A percentile compares a stretch with the other conserved stretches of the same genome.
Conservation (phyloP, 1,140 invertebrate species). For the Lethrus apterus region DNA sequence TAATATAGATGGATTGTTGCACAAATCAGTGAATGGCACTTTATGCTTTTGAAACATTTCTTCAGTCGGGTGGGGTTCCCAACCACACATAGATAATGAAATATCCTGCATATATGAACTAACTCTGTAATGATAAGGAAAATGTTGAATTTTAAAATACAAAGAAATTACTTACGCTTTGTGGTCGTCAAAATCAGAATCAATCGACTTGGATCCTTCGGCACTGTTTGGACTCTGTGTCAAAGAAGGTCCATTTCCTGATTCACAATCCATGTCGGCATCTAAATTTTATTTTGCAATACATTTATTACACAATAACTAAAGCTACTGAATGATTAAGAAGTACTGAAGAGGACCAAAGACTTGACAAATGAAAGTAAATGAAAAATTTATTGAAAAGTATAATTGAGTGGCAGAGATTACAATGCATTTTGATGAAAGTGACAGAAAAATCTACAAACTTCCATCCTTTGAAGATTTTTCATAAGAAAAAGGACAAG, state of each 20-base stretch:
- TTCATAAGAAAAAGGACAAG: too few species aligned
- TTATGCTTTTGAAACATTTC: conserved; percentile 68
- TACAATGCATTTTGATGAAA: too few species aligned
- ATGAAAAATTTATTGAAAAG: too few species aligned
- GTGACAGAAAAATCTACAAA: too few species aligned
- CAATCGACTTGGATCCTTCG: conserved; percentile 69
- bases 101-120: conserved; percentile 52
- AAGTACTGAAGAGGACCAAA: too few species aligned
- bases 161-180: conserved; percentile 33
- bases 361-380: too few species aligned
- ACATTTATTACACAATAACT: neutral
- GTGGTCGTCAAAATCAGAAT: conserved; percentile 76
- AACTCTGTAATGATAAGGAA: conserved; percentile 18
- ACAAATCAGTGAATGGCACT: conserved; percentile 78
- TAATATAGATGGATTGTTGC: conserved; percentile 68
- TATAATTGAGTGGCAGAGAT: too few species aligned
- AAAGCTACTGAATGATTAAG: conserved; percentile 2
- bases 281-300: conserved; percentile 29
- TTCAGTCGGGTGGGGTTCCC: conserved; percentile 54
- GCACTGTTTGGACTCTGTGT: conserved; percentile 88
- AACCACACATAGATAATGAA: conserved; percentile 75
- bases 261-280: conserved; percentile 88
- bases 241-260: conserved; percentile 87
- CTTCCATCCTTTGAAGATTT: too few species aligned
- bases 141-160: neutral